Evolutionary conservation across 2,113 vertebrate genomes (phyloP), one percentile per base, ranked within the genome.

Genomic region (Vicugna pacos): DNA sequence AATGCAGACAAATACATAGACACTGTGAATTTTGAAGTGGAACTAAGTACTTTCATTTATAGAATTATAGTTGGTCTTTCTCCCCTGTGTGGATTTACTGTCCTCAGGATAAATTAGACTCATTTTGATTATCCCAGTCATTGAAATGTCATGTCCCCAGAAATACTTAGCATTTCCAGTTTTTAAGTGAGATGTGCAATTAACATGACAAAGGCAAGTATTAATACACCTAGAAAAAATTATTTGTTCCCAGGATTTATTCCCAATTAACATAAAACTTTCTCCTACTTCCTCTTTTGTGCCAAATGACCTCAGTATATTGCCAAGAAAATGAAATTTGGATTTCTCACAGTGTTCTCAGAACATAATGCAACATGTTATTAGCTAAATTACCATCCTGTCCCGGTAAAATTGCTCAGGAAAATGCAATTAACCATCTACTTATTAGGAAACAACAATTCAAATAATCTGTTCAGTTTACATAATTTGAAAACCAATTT

Each of bases 41-140:
- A 15, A 72, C 88, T 96, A 91, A 54, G 56, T 97, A 52, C 97
- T 97, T 97, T 92, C 58, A 72, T 96, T 73, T 90, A 89, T 80
- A 82, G 26, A 89, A 67, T 65, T 86, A 54, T 67, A 94, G 42
- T 42, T 96, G 69, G 46, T 97, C 7, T 80, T 89, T 77, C 76
- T 84, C 76, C 64, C 46, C 16, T 79, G 72, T 58, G n/a, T 62
- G 84, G 58, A 88, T 93, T 89, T 69, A 89, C 81, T 96, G 58
- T 95, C 81, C 93, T 92, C 32, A 91, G 84, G n/a, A 88, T 94
- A 94, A 28, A 56, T 50, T 95, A 42, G 79, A 94, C 32, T 46
- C 6, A 82, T 94, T 97, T 97, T 79, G 72, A 12, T 93, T 96
- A 81, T 85, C 70, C 30, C 32, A 28, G 24, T 83, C 83, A 96